Evolutionary conservation across 2,888 invertebrate genomes (phyloP), one percentile per base, ranked within the genome.

Genomic region (Aphodius granarius): DNA sequence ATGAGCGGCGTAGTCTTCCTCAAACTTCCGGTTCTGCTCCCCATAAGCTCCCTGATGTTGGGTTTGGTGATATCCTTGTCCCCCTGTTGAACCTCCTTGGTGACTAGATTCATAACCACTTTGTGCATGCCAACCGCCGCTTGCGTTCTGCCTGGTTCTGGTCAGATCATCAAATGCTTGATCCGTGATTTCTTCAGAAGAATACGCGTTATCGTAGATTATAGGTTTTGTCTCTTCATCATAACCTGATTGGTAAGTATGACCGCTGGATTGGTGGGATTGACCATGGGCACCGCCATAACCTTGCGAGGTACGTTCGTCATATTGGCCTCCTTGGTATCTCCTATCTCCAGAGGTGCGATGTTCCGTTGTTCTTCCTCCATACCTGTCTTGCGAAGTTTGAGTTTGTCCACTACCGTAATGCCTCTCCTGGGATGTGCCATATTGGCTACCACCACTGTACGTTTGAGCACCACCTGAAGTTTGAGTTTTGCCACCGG

Each of bases 381-480:
- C 62, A 43, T 43, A 43, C 43, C 43, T 43, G 43, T 43, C 43
- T 43, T 43, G 43, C 9, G 43, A 6, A 1, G 43, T 43, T 13
- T 43, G 43, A 6, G 43, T 43, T 3, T 43, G 43, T 9, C 43
- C 43, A 43, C 43, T 43, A 43, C 43, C 43, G 13, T 43, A 65
- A 18, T 65, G 65, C 16, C 65, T 19, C 16, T 18, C 16, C 19
- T 16, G 16, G n/a, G 65, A 65, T 3, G 65, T 65, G 16, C 65
- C 72, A 18, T 16, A 43, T 72, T 71, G 71, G 17, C 23, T 17
- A 1, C 23, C 72, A 4, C 18, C 62, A 66, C 16, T 74, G 68
- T 71, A 23, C 5, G 19, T 20, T 19, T 72, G 63, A 63, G 20
- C 9, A 15, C 77, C 78, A 65, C 74, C 78, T 66, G 79, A 23